These are phyloP conservation scores for Linnaemya tessellans DNA, from an alignment of 2,888 invertebrate species.

Conservation along the genomic window DNA sequence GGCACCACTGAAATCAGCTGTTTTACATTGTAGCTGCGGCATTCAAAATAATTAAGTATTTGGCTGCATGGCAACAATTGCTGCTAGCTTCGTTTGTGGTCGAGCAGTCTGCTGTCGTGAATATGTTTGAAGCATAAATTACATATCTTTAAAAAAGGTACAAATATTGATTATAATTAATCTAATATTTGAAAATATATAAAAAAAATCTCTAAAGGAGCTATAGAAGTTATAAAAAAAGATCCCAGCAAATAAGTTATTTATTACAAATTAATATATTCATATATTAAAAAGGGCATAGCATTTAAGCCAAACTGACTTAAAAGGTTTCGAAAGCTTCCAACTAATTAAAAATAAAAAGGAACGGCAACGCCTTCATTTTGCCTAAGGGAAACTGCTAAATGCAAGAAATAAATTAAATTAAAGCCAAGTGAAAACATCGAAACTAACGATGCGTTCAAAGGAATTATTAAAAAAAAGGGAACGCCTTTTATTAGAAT, in stretches of 20 bases:
- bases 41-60: too few relatives aligned
- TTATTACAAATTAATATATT: background rate
- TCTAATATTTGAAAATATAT: too few relatives aligned
- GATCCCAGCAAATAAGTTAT: background rate
- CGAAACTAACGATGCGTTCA: background rate
- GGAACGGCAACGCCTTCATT: slow-evolving; percentile 25
- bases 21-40: too few relatives aligned
- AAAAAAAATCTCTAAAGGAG: background rate
- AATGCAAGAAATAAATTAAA: background rate
- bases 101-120: too few relatives aligned
- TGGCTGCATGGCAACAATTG: too few relatives aligned
- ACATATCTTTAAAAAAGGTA: too few relatives aligned
- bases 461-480: background rate
- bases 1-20: too few relatives aligned
- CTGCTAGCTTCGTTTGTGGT: too few relatives aligned
- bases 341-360: background rate
- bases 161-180: too few relatives aligned
- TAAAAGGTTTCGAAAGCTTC: background rate
- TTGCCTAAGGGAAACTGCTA: background rate
- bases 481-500: background rate
- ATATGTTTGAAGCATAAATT: too few relatives aligned
- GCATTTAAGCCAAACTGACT: too few relatives aligned
- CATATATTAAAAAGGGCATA: background rate
- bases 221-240: background rate
- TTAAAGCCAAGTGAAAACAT: slow-evolving; percentile 15